A percentile compares a stretch with the other conserved stretches of the same genome.
Evolutionary conservation across 1,140 invertebrate species (phyloP).

Genomic region (Bombus vancouverensis): DNA sequence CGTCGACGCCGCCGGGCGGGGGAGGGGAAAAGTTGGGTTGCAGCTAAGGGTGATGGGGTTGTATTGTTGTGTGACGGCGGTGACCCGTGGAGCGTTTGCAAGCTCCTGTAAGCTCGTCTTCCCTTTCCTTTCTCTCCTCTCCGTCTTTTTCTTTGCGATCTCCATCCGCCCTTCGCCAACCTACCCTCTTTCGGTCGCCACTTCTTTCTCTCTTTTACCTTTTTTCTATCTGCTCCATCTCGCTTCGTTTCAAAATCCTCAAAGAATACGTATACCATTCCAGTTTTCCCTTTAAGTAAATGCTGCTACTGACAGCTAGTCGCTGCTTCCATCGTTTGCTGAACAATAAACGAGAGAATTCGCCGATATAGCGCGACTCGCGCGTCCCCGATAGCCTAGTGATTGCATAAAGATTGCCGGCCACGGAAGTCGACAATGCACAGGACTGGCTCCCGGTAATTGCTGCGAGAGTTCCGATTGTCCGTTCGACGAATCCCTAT

Average conservation of each 20-base stretch:
- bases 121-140: slow-evolving; percentile 37
- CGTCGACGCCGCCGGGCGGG: neutral
- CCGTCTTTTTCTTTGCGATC: slow-evolving; percentile 1
- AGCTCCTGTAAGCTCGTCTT: slow-evolving; percentile 62
- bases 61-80: slow-evolving; percentile 74
- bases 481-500: neutral
- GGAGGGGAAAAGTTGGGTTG: slow-evolving; percentile 21
- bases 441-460: neutral
- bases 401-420: slow-evolving; percentile 38
- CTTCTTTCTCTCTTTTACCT: slow-evolving; percentile 38
- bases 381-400: neutral
- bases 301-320: slow-evolving; percentile 73
- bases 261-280: slow-evolving; percentile 1
- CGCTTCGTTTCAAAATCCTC: slow-evolving; percentile 61
- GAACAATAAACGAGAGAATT: slow-evolving; percentile 38
- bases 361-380: slow-evolving; percentile 2
- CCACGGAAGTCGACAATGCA: slow-evolving; percentile 17
- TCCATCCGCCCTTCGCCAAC: neutral
- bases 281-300: slow-evolving; percentile 69
- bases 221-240: slow-evolving; percentile 54
- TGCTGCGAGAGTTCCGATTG: slow-evolving; percentile 26
- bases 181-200: neutral
- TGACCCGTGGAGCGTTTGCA: slow-evolving; percentile 74
- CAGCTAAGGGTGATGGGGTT: slow-evolving; percentile 67
- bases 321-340: slow-evolving; percentile 42